Conservation (phyloP, 2,888 invertebrate species). For the Frankliniella fusca region DNA sequence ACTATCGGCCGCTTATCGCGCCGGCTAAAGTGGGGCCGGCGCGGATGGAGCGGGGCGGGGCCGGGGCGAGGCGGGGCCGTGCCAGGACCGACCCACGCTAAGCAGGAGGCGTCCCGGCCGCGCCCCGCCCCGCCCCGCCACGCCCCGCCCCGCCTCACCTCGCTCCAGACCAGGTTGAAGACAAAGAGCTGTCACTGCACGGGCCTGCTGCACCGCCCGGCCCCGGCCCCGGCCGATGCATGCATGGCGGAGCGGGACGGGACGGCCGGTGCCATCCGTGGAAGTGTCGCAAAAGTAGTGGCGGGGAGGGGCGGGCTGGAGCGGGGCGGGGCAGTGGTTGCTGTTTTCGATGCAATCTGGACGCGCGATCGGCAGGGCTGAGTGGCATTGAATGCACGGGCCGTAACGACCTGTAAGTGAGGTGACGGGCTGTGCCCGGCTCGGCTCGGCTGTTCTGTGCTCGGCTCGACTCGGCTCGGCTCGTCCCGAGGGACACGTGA, state of each 20-base stretch:
- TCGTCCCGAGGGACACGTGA: neutral
- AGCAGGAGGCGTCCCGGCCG: neutral
- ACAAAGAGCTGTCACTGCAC: neutral
- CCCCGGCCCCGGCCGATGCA: too few relatives aligned
- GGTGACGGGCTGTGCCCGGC: conserved; percentile 1
- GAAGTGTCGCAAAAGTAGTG: conserved; percentile 13
- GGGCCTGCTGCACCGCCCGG: neutral
- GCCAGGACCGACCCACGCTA: neutral
- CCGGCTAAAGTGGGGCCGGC: neutral
- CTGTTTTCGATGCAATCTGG: conserved; percentile 15
- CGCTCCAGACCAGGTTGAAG: conserved; percentile 1
- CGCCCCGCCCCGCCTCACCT: neutral
- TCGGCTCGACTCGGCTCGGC: neutral
- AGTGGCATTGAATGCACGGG: conserved; percentile 15
- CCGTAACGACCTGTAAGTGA: conserved; percentile 24
- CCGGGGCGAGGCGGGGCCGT: neutral
- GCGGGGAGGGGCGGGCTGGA: neutral
- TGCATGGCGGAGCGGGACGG: too few relatives aligned
- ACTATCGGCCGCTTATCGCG: neutral
- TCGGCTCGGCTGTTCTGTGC: neutral
- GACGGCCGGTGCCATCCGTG: conserved; percentile 5
- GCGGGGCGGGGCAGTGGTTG: neutral
- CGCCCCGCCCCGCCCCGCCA: neutral
- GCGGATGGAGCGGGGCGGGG: neutral
- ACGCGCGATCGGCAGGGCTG: conserved; percentile 1